Conservation (phyloP, 2,113 vertebrate species). For the Dissostichus mawsoni region DNA sequence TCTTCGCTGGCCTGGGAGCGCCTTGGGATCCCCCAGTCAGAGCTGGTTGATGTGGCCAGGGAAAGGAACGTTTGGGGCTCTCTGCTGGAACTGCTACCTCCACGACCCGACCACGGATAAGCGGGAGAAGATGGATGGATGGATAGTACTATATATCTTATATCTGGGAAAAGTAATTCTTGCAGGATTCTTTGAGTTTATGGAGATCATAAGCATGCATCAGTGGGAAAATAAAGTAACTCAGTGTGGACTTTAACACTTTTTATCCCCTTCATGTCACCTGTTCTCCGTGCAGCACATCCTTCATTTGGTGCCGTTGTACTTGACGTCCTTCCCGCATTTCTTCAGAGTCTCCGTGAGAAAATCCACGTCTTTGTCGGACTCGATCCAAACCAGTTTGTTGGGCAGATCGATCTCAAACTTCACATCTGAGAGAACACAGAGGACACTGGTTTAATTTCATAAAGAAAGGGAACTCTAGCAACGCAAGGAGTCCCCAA, state of each 20-base stretch:
- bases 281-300: conserved; percentile 11
- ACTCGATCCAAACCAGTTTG: conserved; percentile 93
- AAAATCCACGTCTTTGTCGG: conserved; percentile 85
- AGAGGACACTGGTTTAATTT: neutral
- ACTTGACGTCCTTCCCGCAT: conserved; percentile 91
- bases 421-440: conserved; percentile 85
- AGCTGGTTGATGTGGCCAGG: no score
- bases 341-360: conserved; percentile 92
- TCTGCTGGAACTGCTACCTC: no score
- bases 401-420: conserved; percentile 94
- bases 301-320: conserved; percentile 86
- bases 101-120: no score
- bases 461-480: no score
- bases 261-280: neutral
- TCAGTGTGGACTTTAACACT: neutral
- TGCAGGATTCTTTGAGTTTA: neutral
- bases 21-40: no score
- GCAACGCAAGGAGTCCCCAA: neutral
- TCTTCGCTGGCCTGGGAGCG: no score
- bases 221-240: neutral
- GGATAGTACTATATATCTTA: neutral
- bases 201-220: neutral
- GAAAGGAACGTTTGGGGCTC: no score
- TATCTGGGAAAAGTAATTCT: no score
- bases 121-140: no score